phyloP scores from a whole-genome alignment of 1,140 invertebrate species.

The Drosophila miranda region DNA sequence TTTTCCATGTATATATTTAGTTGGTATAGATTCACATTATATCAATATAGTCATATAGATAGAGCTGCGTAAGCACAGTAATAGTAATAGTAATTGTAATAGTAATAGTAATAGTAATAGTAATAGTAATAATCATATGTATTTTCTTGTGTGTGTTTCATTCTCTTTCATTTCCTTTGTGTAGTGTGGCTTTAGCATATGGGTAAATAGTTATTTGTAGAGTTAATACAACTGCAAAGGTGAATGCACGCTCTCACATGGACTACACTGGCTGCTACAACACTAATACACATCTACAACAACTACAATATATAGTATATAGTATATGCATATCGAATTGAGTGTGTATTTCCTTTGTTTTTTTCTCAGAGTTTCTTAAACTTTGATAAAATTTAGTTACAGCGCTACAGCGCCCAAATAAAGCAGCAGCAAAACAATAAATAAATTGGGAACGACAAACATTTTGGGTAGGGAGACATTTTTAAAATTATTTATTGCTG shows the following conservation, averaged over 20 bases:
- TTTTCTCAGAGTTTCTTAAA: constrained; percentile 36
- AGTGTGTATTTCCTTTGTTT: constrained; percentile 1
- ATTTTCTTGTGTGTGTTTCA: constrained; percentile 48
- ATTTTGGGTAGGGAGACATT: constrained; percentile 31
- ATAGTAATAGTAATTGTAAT: constrained; percentile 38
- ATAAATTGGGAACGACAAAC: constrained; percentile 51
- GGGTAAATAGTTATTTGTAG: constrained; percentile 18
- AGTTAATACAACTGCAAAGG: constrained; percentile 59
- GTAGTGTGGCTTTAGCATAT: constrained; percentile 23
- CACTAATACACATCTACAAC: constrained; percentile 28
- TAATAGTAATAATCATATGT: constrained; percentile 54
- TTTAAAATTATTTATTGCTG: constrained; percentile 50
- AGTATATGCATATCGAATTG: constrained; percentile 5
- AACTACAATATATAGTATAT: constrained; percentile 18
- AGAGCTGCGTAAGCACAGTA: constrained; percentile 13
- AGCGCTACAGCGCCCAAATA: constrained; percentile 31
- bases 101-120: too few relatives aligned
- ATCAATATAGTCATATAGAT: constrained; percentile 28
- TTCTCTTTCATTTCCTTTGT: constrained; percentile 12
- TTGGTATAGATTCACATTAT: constrained; percentile 42
- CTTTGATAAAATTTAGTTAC: constrained; percentile 41
- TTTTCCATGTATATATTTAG: constrained; percentile 23
- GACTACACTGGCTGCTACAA: constrained; percentile 22
- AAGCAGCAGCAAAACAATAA: constrained; percentile 44
- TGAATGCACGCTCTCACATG: constrained; percentile 39